Evolutionary conservation across 1,140 invertebrate species (phyloP).

Genomic region (Drosophila busckii): DNA sequence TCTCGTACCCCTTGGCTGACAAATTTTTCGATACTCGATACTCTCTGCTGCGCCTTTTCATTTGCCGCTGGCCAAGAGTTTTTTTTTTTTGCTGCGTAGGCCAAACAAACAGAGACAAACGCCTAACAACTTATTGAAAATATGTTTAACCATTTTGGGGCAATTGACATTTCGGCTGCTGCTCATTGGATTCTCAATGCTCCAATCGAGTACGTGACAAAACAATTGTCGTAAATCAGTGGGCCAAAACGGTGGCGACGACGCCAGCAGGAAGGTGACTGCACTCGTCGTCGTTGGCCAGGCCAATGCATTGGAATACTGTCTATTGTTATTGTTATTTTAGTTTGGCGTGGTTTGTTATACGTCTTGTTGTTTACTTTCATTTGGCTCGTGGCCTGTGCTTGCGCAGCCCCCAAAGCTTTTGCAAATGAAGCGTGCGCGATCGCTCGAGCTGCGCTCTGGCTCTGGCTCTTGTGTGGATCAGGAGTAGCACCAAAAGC

Average conservation of each 20-base stretch:
- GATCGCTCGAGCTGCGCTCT: too few relatives aligned
- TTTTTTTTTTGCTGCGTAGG: conserved; percentile 10
- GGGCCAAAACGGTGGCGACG: conserved; percentile 39
- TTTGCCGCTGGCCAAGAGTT: conserved; percentile 29
- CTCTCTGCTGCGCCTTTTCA: conserved; percentile 12
- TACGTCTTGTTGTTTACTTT: conserved; percentile 53
- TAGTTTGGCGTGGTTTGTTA: background rate
- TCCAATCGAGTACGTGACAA: conserved; percentile 58
- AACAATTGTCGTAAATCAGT: conserved; percentile 73
- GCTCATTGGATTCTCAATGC: conserved; percentile 3
- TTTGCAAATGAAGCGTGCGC: too few relatives aligned
- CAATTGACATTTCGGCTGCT: conserved; percentile 67
- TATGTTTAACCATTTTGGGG: conserved; percentile 69
- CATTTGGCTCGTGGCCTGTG: conserved; percentile 64
- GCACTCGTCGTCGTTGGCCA: too few relatives aligned
- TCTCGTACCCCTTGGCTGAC: conserved; percentile 5
- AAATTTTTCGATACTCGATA: conserved; percentile 17
- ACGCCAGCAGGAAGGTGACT: conserved; percentile 27
- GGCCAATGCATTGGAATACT: conserved; percentile 33
- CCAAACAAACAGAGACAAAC: conserved; percentile 55
- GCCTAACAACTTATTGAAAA: conserved; percentile 72
- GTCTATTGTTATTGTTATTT: conserved; percentile 14
- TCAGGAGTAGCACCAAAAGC: background rate
- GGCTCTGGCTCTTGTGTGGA: too few relatives aligned
- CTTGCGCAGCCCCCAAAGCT: too few relatives aligned